Evolutionary conservation across 2,113 vertebrate genomes (phyloP).

Genomic region (Mesembrinibis cayennensis): DNA sequence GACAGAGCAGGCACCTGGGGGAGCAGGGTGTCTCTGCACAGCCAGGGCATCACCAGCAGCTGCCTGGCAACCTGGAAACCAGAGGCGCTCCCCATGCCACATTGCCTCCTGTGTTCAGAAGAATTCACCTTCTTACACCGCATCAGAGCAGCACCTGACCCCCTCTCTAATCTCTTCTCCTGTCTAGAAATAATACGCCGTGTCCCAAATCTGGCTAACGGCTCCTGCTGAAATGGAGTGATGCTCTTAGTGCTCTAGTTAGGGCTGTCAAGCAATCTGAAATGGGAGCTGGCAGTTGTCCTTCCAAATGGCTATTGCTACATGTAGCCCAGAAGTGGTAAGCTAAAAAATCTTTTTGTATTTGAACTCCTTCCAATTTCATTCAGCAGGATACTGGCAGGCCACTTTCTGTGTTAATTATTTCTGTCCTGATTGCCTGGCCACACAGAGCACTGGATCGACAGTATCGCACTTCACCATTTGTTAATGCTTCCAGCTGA

Average conservation of each 20-base stretch:
- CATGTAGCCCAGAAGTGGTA: constrained; percentile 71
- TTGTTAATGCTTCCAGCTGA: constrained; percentile 72
- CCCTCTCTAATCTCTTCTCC: neutral
- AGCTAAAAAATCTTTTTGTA: constrained; percentile 77
- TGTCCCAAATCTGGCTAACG: neutral
- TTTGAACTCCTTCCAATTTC: constrained; percentile 78
- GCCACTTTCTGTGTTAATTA: constrained; percentile 76
- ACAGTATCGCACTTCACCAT: constrained; percentile 69
- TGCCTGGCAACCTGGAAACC: neutral
- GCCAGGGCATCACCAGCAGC: rapidly evolving
- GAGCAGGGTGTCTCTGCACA: neutral
- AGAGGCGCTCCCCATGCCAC: neutral
- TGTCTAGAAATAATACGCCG: neutral
- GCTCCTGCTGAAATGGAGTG: constrained; percentile 7
- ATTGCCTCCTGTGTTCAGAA: neutral
- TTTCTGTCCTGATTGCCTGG: constrained; percentile 79
- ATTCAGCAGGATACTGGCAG: constrained; percentile 80
- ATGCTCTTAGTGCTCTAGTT: constrained; percentile 64
- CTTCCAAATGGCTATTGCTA: constrained; percentile 76
- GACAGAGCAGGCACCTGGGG: neutral
- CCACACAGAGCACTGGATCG: constrained; percentile 69
- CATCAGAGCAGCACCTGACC: neutral
- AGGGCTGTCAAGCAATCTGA: constrained; percentile 68
- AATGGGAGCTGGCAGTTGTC: constrained; percentile 76
- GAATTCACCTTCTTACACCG: neutral